phyloP scores from a whole-genome alignment of 2,797 vertebrate genomes.

The Coregonus ussuriensis region DNA sequence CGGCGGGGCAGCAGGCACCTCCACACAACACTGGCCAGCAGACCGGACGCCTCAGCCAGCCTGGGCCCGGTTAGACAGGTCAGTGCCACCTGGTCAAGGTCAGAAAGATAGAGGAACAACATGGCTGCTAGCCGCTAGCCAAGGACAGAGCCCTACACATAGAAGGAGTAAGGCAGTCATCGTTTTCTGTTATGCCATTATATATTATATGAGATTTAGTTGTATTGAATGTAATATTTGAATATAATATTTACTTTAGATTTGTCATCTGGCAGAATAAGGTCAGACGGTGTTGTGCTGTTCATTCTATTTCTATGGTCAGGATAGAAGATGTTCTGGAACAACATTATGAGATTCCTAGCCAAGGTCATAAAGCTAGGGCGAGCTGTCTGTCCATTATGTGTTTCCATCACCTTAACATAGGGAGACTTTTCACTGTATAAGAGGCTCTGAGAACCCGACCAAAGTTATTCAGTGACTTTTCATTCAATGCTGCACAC shows the following conservation, averaged over 20 bases:
- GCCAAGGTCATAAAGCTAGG: neutral
- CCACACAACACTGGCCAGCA: slow-evolving; percentile 50
- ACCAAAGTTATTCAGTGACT: neutral
- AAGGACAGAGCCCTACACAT: neutral
- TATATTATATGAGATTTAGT: neutral
- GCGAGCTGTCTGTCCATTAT: neutral
- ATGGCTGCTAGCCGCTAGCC: neutral
- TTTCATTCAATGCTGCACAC: slow-evolving; percentile 70
- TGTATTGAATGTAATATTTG: neutral
- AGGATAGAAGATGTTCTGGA: neutral
- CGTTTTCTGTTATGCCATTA: neutral
- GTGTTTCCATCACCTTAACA: slow-evolving; percentile 1
- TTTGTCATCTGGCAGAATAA: neutral
- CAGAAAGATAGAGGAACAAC: slow-evolving; percentile 5
- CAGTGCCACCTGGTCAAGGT: slow-evolving; percentile 63
- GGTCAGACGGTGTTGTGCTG: neutral
- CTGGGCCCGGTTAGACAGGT: slow-evolving; percentile 46
- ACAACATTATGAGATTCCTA: neutral
- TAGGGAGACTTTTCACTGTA: slow-evolving; percentile 49
- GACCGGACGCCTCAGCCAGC: slow-evolving; percentile 45
- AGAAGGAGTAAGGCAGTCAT: too few relatives aligned
- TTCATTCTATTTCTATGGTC: neutral
- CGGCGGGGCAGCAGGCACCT: slow-evolving; percentile 61
- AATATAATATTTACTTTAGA: neutral
- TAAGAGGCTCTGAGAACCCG: slow-evolving; percentile 25